Evolutionary conservation across 1,140 invertebrate species (phyloP).

Genomic region (Cyclargus thomasi): DNA sequence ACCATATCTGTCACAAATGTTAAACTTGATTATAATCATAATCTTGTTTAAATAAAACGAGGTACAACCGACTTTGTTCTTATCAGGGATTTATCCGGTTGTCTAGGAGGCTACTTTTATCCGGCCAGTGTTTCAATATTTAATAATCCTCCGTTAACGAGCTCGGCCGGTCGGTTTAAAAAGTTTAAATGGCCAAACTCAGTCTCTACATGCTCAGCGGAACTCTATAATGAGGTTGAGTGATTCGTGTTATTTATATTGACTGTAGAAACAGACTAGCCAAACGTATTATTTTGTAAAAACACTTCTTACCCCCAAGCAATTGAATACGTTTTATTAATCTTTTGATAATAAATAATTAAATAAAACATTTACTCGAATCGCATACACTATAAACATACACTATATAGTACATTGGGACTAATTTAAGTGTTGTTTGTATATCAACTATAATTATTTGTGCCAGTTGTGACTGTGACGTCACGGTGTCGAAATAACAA

Average conservation of each 20-base stretch:
- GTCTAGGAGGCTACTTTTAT: constrained; percentile 64
- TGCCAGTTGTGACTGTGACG: too few relatives aligned
- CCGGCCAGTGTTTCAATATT: constrained; percentile 69
- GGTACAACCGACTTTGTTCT: constrained; percentile 50
- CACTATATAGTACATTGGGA: too few relatives aligned
- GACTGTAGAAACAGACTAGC: too few relatives aligned
- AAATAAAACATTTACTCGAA: too few relatives aligned
- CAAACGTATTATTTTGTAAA: too few relatives aligned
- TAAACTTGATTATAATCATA: background rate
- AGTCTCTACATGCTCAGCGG: constrained; percentile 25
- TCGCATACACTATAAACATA: too few relatives aligned
- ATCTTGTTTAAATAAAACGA: constrained; percentile 38
- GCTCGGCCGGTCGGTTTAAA: constrained; percentile 52
- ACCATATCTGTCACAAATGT: background rate
- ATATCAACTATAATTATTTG: too few relatives aligned
- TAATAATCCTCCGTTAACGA: constrained; percentile 71
- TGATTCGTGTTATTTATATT: background rate
- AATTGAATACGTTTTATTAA: too few relatives aligned
- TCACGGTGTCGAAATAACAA: too few relatives aligned
- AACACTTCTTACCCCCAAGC: too few relatives aligned
- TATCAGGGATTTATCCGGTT: constrained; percentile 46
- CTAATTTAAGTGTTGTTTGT: too few relatives aligned
- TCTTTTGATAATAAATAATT: too few relatives aligned
- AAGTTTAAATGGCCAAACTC: constrained; percentile 67
- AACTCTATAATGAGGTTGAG: constrained; percentile 26